phyloP scores from a whole-genome alignment of 1,140 invertebrate genomes.

The Procambarus clarkii region DNA sequence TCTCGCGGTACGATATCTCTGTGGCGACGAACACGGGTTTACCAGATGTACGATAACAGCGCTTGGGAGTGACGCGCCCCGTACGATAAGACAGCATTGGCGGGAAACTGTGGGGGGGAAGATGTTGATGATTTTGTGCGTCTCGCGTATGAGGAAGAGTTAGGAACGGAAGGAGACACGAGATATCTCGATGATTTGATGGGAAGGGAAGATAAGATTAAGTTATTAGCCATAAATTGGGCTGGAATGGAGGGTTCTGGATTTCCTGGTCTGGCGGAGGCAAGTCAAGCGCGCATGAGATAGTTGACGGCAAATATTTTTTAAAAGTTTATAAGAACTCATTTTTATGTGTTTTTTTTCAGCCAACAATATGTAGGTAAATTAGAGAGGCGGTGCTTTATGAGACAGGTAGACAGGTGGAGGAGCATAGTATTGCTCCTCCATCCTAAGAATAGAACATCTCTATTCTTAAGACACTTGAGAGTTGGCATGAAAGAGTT shows the following conservation, averaged over 20 bases:
- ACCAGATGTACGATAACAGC: not conserved
- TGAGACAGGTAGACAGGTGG: no score
- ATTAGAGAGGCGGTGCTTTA: no score
- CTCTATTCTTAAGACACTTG: no score
- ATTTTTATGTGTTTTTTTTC: no score
- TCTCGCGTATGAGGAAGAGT: not conserved
- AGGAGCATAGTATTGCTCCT: no score
- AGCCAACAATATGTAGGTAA: no score
- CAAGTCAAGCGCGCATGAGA: not conserved
- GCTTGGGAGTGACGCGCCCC: not conserved
- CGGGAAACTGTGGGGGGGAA: not conserved
- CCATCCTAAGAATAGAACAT: no score
- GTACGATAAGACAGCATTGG: not conserved
- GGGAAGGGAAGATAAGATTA: constrained; percentile 4
- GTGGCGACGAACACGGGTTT: not conserved
- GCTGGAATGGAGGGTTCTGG: not conserved
- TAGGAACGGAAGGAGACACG: not conserved
- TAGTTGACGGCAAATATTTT: not conserved
- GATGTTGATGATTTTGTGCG: not conserved
- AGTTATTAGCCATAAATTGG: constrained; percentile 12
- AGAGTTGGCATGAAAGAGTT: no score
- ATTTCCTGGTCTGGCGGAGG: not conserved
- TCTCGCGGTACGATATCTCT: not conserved
- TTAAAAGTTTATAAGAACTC: not conserved
- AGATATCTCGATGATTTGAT: constrained; percentile 1